These are phyloP conservation scores for Cochlearius cochlearius DNA, from an alignment of 2,113 vertebrate genomes.

Conservation along the genomic window DNA sequence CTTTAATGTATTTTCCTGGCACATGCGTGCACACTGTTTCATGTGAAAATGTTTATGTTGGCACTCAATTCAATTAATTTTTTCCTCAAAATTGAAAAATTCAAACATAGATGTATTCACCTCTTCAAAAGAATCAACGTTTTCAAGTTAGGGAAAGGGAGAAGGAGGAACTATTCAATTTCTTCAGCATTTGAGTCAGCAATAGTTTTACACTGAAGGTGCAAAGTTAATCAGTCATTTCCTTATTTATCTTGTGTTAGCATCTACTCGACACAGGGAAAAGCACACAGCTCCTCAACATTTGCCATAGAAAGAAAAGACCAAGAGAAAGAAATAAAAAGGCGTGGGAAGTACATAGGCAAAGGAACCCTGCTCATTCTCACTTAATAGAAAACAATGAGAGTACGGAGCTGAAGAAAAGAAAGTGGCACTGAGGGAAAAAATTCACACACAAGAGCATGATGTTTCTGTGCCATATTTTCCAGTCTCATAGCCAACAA, in stretches of 20 bases:
- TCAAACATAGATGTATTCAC: not conserved
- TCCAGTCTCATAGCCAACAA: not conserved
- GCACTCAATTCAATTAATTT: not conserved
- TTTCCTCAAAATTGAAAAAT: not conserved
- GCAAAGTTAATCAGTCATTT: conserved; percentile 21
- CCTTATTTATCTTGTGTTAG: not conserved
- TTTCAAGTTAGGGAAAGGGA: not conserved
- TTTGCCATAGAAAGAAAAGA: not conserved
- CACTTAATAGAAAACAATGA: not conserved
- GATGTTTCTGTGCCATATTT: not conserved
- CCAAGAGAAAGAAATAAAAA: not conserved
- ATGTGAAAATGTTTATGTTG: not conserved
- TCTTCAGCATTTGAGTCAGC: not conserved
- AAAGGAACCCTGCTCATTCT: not conserved
- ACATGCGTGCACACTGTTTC: not conserved
- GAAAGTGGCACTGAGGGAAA: not conserved
- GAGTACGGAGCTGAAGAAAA: not conserved
- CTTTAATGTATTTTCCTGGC: not conserved
- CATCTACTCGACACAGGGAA: not conserved
- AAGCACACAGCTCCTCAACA: not conserved
- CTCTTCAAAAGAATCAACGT: not conserved
- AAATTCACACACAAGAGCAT: not conserved
- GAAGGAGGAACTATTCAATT: not conserved
- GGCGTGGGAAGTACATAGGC: not conserved
- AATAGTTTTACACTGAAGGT: not conserved